A percentile compares a stretch with the other conserved stretches of the same genome.
These are phyloP conservation scores for Acipenser transmontanus DNA, from an alignment of 2,797 vertebrate species.

Conservation along the genomic window DNA sequence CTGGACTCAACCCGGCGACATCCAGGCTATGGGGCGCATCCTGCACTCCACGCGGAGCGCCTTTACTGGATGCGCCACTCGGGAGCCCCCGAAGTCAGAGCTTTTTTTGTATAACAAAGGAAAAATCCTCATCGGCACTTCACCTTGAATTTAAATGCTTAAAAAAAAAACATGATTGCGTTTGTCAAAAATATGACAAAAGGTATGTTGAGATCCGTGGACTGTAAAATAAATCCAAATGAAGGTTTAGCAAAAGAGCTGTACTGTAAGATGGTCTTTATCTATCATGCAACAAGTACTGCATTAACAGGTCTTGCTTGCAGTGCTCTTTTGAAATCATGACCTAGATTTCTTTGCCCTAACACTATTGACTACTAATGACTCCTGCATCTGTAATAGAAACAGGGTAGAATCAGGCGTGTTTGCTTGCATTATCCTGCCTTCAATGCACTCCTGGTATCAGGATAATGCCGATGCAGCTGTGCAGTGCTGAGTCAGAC, in stretches of 20 bases:
- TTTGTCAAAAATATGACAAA: not conserved
- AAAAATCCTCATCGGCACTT: no score
- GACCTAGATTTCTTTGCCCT: constrained; percentile 29
- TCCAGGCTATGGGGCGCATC: no score
- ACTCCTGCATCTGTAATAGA: constrained; percentile 11
- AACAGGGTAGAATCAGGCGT: constrained; percentile 6
- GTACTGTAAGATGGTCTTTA: not conserved
- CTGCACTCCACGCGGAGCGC: no score
- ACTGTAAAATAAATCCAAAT: not conserved
- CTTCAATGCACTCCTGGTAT: constrained; percentile 11
- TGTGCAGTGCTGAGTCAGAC: not conserved
- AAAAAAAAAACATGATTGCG: no score
- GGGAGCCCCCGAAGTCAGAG: no score
- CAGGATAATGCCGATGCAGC: constrained; percentile 10
- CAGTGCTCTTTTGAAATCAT: constrained; percentile 24
- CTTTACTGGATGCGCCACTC: no score
- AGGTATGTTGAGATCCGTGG: not conserved
- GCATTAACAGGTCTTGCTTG: constrained; percentile 12
- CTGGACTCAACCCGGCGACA: no score
- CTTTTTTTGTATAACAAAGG: no score
- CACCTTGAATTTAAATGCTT: no score
- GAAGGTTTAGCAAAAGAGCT: not conserved
- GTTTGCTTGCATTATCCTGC: constrained; percentile 13
- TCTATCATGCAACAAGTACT: not conserved
- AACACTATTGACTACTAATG: constrained; percentile 27